Conservation (phyloP, 1,140 invertebrate species). For the Phthorimaea operculella region DNA sequence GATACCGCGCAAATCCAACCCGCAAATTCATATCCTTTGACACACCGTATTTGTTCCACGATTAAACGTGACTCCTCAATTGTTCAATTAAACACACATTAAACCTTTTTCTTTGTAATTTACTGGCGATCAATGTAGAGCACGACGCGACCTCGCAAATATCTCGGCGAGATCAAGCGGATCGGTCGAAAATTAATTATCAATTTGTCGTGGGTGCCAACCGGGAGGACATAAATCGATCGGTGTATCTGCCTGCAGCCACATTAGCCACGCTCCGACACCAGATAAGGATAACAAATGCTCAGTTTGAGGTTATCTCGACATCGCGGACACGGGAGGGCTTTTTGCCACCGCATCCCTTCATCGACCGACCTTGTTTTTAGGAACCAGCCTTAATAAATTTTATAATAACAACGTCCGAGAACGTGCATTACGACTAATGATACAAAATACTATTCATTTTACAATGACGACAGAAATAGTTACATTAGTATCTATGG, state of each 20-base stretch:
- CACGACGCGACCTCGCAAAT: constrained; percentile 40
- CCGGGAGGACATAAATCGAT: constrained; percentile 62
- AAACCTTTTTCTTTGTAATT: constrained; percentile 6
- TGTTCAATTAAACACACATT: neutral
- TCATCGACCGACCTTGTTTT: constrained; percentile 15
- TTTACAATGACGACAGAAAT: too few species aligned
- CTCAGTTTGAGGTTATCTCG: constrained; percentile 66
- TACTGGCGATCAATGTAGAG: constrained; percentile 35
- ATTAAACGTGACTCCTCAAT: neutral
- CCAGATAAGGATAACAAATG: constrained; percentile 66
- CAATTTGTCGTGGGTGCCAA: constrained; percentile 66
- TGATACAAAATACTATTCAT: too few species aligned
- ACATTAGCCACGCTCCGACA: constrained; percentile 63
- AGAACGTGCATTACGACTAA: too few species aligned
- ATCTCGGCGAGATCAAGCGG: constrained; percentile 59
- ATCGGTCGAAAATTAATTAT: constrained; percentile 64
- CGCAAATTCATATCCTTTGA: neutral
- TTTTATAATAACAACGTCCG: neutral
- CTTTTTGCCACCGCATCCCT: constrained; percentile 64
- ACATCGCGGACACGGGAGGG: constrained; percentile 64
- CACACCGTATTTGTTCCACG: neutral
- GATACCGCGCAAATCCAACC: neutral
- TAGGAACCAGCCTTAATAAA: neutral
- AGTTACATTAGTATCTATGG: too few species aligned
- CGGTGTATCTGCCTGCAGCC: constrained; percentile 57